A percentile compares a stretch with the other conserved stretches of the same genome.
These are phyloP conservation scores for Ambastaia sidthimunki DNA, from an alignment of 2,797 vertebrate genomes.

Conservation along the genomic window DNA sequence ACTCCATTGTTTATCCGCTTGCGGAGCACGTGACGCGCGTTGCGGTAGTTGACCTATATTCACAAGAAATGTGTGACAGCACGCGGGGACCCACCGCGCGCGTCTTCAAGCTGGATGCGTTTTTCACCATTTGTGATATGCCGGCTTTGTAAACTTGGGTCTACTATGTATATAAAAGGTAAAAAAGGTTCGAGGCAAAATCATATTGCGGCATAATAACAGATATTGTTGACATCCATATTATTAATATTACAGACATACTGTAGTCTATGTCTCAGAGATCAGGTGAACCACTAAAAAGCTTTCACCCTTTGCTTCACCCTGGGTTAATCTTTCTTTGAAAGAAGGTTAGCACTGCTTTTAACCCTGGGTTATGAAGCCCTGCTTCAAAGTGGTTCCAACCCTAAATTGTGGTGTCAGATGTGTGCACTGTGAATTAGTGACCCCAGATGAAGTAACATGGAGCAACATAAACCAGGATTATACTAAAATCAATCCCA, in stretches of 20 bases:
- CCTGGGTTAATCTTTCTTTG: background rate
- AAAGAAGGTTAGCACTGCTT: background rate
- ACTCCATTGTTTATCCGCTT: conserved; percentile 61
- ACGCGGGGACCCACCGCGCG: conserved; percentile 17
- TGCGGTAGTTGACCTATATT: conserved; percentile 68
- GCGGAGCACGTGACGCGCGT: conserved; percentile 57
- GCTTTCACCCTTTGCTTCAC: background rate
- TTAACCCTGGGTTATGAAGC: background rate
- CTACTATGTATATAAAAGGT: conserved; percentile 31
- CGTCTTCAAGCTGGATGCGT: conserved; percentile 9
- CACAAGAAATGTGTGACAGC: conserved; percentile 48
- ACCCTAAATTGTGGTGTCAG: background rate
- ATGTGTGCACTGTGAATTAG: too few relatives aligned
- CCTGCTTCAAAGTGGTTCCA: background rate
- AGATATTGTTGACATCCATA: background rate
- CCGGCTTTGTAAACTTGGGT: conserved; percentile 16
- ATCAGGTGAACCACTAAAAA: too few relatives aligned
- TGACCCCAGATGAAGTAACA: too few relatives aligned
- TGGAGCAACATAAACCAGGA: background rate
- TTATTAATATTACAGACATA: too few relatives aligned
- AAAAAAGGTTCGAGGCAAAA: background rate
- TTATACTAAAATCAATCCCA: background rate
- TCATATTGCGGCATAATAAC: conserved; percentile 11
- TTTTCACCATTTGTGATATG: background rate
- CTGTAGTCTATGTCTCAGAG: too few relatives aligned